These are phyloP conservation scores for Rhinoraja longicauda DNA, from an alignment of 2,797 vertebrate species.

Conservation along the genomic window DNA sequence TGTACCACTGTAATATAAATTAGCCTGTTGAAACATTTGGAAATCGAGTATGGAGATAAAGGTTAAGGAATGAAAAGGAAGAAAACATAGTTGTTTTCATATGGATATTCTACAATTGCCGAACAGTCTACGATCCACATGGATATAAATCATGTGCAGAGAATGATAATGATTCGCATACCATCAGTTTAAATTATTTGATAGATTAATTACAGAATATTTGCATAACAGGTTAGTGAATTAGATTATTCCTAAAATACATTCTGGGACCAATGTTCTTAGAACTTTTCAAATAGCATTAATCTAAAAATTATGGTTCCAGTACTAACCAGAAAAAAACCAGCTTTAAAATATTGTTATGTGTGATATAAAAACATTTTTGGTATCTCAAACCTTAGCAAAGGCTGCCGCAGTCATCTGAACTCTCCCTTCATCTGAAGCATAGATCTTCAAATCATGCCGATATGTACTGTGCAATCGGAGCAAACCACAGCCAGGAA, in stretches of 20 bases:
- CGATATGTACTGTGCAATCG: constrained; percentile 80
- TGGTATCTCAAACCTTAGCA: constrained; percentile 64
- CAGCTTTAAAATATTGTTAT: neutral
- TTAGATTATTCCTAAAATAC: neutral
- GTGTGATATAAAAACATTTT: neutral
- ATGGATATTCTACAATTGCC: neutral
- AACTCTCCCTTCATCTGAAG: constrained; percentile 79
- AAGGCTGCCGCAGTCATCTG: constrained; percentile 86
- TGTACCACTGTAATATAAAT: neutral
- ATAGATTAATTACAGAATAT: neutral
- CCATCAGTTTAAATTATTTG: neutral
- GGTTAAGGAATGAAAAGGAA: neutral
- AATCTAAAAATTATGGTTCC: too few species aligned
- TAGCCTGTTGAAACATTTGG: neutral
- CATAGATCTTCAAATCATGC: constrained; percentile 83
- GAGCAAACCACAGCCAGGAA: constrained; percentile 80
- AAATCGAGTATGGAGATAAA: neutral
- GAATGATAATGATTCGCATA: neutral
- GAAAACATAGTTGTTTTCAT: neutral
- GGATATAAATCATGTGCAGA: neutral
- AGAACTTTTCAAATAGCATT: neutral
- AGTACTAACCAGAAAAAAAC: neutral
- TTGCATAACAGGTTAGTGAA: neutral
- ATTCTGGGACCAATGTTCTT: neutral
- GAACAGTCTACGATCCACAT: neutral